A percentile compares a stretch with the other conserved stretches of the same genome.
Conservation (phyloP, 2,113 vertebrate species). For the Orientallactaga bullata region DNA sequence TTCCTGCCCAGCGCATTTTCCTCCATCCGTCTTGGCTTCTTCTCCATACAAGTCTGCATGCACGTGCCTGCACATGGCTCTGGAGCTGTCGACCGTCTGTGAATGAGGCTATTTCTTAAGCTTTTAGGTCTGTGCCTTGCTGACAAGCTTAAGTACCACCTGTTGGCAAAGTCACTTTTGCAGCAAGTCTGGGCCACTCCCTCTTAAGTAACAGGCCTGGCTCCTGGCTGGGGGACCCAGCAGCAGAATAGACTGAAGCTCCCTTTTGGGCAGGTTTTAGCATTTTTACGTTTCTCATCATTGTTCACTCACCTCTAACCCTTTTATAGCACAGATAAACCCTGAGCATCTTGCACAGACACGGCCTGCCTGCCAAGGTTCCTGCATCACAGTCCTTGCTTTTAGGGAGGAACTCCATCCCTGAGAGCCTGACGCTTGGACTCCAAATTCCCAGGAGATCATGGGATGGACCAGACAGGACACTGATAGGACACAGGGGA, state of each 20-base stretch:
- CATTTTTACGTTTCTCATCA: background rate
- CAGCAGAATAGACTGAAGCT: background rate
- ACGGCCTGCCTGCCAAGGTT: background rate
- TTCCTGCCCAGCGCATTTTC: background rate
- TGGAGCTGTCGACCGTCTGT: background rate
- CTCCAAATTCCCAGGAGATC: background rate
- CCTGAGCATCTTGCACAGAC: too few species aligned
- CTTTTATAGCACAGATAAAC: background rate
- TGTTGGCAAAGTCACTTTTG: background rate
- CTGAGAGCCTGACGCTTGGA: background rate
- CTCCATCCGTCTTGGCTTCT: background rate
- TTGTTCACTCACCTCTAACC: background rate
- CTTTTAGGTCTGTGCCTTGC: fast-evolving
- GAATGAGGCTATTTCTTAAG: background rate
- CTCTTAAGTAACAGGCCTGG: background rate
- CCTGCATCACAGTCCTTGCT: background rate
- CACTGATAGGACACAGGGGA: too few species aligned
- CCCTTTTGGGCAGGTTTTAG: background rate
- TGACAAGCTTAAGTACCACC: background rate
- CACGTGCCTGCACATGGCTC: background rate
- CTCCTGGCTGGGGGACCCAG: too few species aligned
- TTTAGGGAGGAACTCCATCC: background rate
- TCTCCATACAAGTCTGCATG: too few species aligned
- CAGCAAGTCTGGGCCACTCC: fast-evolving
- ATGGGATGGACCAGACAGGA: background rate